A percentile compares a stretch with the other conserved stretches of the same genome.
Evolutionary conservation across 2,888 invertebrate genomes (phyloP).

Genomic region (Troides aeacus): DNA sequence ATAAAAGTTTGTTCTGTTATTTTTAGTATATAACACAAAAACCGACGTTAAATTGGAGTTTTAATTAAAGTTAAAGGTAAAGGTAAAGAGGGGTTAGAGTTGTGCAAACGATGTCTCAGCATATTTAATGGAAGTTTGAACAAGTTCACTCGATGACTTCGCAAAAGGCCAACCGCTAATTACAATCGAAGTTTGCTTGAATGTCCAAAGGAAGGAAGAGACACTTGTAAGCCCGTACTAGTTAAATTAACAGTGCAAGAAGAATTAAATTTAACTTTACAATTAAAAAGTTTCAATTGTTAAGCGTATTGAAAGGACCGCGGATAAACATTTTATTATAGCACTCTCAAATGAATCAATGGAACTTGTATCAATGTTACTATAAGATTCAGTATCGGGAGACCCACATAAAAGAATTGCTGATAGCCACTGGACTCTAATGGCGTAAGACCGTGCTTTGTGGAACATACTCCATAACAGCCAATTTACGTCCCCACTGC

Average conservation of each 20-base stretch:
- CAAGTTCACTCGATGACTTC: constrained; percentile 24
- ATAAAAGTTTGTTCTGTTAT: too few relatives aligned
- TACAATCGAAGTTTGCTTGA: constrained; percentile 26
- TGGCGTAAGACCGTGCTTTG: too few relatives aligned
- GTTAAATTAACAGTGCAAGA: constrained; percentile 19
- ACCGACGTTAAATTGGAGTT: constrained; percentile 10
- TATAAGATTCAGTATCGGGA: too few relatives aligned
- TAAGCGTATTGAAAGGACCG: background rate
- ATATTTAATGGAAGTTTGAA: constrained; percentile 29
- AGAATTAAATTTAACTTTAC: constrained; percentile 3
- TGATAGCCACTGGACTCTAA: too few relatives aligned
- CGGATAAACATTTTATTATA: too few relatives aligned
- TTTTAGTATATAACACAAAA: background rate
- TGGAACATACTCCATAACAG: too few relatives aligned
- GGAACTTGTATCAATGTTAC: too few relatives aligned
- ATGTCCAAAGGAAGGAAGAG: constrained; percentile 8
- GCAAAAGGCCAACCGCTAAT: constrained; percentile 29
- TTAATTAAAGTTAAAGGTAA: constrained; percentile 22
- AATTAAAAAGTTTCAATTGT: background rate
- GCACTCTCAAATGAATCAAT: too few relatives aligned
- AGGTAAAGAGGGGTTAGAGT: constrained; percentile 10
- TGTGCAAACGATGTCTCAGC: constrained; percentile 24
- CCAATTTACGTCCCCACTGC: too few relatives aligned
- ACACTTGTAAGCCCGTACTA: constrained; percentile 14
- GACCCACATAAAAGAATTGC: too few relatives aligned